Evolutionary conservation across 2,888 invertebrate species (phyloP).

Genomic region (Clitarchus hookeri): DNA sequence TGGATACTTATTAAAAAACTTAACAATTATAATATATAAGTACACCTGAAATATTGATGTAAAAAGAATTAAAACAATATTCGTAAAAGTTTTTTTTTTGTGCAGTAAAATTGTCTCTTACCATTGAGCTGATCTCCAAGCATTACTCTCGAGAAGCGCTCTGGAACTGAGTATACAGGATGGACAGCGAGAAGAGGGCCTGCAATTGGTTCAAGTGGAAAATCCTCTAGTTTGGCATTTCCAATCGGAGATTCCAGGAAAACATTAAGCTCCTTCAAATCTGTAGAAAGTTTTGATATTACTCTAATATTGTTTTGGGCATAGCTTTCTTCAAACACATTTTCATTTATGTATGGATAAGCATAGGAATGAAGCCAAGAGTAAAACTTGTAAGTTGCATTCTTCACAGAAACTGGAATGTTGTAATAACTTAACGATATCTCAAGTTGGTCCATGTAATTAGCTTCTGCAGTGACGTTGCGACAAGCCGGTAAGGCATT

Average conservation of each 20-base stretch:
- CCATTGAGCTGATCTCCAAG: neutral
- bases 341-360: slow-evolving; percentile 59
- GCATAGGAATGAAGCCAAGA: slow-evolving; percentile 55
- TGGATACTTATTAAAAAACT: no score
- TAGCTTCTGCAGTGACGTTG: slow-evolving; percentile 60
- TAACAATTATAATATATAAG: no score
- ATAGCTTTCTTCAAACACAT: slow-evolving; percentile 52
- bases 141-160: neutral
- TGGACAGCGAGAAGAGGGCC: neutral
- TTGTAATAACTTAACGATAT: slow-evolving; percentile 60
- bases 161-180: neutral
- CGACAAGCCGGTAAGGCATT: slow-evolving; percentile 63
- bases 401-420: slow-evolving; percentile 55
- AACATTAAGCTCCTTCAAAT: slow-evolving; percentile 57
- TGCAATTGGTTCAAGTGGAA: slow-evolving; percentile 44
- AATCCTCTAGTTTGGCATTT: slow-evolving; percentile 54
- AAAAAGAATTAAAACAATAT: no score
- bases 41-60: no score
- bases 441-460: slow-evolving; percentile 59
- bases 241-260: slow-evolving; percentile 55
- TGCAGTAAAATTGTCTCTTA: neutral
- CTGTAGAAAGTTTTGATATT: slow-evolving; percentile 55
- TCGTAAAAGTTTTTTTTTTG: no score
- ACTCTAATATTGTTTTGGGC: slow-evolving; percentile 58
- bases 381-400: slow-evolving; percentile 57